A percentile compares a stretch with the other conserved stretches of the same genome.
These are phyloP conservation scores for Oscheius sp. DNA, from an alignment of 1,140 invertebrate genomes.

Conservation along the genomic window DNA sequence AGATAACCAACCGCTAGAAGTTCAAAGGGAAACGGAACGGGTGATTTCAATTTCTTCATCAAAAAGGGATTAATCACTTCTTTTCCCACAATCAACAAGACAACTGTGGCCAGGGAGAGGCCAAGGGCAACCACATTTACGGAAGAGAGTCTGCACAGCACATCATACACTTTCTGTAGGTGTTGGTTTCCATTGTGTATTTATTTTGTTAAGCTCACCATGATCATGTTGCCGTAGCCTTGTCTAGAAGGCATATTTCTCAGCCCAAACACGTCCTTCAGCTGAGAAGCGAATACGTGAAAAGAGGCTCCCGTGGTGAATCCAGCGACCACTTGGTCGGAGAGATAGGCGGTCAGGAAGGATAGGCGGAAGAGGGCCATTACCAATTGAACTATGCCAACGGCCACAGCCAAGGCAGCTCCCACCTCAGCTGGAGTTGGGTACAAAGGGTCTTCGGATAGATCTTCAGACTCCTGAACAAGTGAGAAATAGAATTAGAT, in stretches of 20 bases:
- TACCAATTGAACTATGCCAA: slow-evolving; percentile 7
- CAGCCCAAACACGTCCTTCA: slow-evolving; percentile 55
- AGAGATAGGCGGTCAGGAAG: slow-evolving; percentile 59
- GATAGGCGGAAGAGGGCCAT: slow-evolving; percentile 58
- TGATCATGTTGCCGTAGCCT: slow-evolving; percentile 47
- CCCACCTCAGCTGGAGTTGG: slow-evolving; percentile 6
- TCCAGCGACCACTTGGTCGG: slow-evolving; percentile 50
- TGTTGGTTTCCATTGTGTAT: slow-evolving; percentile 15
- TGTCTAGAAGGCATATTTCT: slow-evolving; percentile 16
- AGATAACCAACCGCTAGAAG: slow-evolving; percentile 38
- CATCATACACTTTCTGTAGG: slow-evolving; percentile 35
- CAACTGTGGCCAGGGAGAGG: slow-evolving; percentile 43
- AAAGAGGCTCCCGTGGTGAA: slow-evolving; percentile 55
- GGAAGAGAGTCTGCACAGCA: neutral
- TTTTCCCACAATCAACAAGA: slow-evolving; percentile 53
- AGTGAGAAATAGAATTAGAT: too few species aligned
- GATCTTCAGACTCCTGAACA: slow-evolving; percentile 56
- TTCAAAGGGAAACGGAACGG: slow-evolving; percentile 54
- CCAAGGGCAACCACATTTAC: slow-evolving; percentile 40
- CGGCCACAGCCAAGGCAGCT: slow-evolving; percentile 58
- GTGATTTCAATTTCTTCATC: slow-evolving; percentile 41
- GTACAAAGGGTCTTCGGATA: neutral
- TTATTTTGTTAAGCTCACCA: slow-evolving; percentile 39
- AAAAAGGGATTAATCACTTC: slow-evolving; percentile 51
- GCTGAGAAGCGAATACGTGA: slow-evolving; percentile 56